Conservation (phyloP, 2,888 invertebrate species). For the Athrips mouffetella region DNA sequence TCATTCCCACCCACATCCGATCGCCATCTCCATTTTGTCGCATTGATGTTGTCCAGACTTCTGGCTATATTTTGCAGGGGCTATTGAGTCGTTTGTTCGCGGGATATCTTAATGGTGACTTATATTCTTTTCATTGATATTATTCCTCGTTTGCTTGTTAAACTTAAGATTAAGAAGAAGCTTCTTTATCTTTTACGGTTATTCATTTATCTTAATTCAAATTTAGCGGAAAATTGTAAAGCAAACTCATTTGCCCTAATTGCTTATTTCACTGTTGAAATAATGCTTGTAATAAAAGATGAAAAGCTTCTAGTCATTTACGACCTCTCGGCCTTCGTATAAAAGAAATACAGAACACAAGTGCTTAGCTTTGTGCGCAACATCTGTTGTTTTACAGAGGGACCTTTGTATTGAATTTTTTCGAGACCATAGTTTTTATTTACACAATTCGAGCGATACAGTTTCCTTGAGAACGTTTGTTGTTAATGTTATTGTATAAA, state of each 20-base stretch:
- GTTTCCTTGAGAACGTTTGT: slow-evolving; percentile 45
- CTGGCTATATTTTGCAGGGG: slow-evolving; percentile 24
- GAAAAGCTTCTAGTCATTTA: slow-evolving; percentile 12
- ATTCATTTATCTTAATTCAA: slow-evolving; percentile 10
- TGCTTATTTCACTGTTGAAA: not conserved
- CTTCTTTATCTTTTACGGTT: slow-evolving; percentile 11
- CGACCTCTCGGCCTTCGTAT: slow-evolving; percentile 15
- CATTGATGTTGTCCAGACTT: slow-evolving; percentile 50
- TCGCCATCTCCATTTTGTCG: slow-evolving; percentile 51
- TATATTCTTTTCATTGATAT: slow-evolving; percentile 41
- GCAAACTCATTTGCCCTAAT: not conserved
- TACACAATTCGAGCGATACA: slow-evolving; percentile 56
- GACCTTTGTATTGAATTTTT: slow-evolving; percentile 20
- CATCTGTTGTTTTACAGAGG: slow-evolving; percentile 33
- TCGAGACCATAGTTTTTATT: slow-evolving; percentile 47
- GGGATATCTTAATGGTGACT: slow-evolving; percentile 36
- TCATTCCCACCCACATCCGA: slow-evolving; percentile 70
- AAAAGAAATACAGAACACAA: slow-evolving; percentile 24
- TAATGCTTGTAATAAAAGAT: slow-evolving; percentile 3
- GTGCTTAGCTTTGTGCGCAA: slow-evolving; percentile 23
- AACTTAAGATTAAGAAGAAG: slow-evolving; percentile 14
- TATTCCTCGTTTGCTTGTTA: slow-evolving; percentile 27
- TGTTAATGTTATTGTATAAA: slow-evolving; percentile 55
- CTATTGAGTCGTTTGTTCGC: slow-evolving; percentile 11
- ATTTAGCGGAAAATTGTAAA: slow-evolving; percentile 7